A percentile compares a stretch with the other conserved stretches of the same genome.
Evolutionary conservation across 2,888 invertebrate genomes (phyloP).

Genomic region (Trachelus iudaicus): DNA sequence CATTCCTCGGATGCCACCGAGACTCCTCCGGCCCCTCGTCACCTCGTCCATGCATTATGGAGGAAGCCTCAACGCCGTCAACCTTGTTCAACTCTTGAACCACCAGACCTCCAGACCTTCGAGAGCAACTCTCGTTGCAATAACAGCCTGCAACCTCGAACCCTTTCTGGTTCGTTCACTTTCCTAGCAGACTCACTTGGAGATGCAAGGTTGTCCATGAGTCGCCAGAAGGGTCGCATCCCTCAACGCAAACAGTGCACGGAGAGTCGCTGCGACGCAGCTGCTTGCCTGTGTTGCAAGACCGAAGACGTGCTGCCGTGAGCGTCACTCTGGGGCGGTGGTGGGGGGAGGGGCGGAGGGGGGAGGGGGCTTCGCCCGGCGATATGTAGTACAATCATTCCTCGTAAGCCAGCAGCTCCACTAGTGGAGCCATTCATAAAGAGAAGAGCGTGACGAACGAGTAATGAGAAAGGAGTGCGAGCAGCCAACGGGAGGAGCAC

Average conservation of each 20-base stretch:
- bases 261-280: background rate
- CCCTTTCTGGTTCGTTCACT: slow-evolving; percentile 19
- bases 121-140: background rate
- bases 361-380: no score
- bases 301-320: background rate
- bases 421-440: slow-evolving; percentile 57
- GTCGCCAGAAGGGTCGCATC: background rate
- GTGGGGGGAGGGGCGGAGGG: no score
- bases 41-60: background rate
- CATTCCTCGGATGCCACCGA: slow-evolving; percentile 62
- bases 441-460: slow-evolving; percentile 58
- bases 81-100: background rate
- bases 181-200: slow-evolving; percentile 9
- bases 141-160: slow-evolving; percentile 2
- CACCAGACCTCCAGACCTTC: background rate
- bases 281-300: background rate
- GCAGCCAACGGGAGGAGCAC: slow-evolving; percentile 9
- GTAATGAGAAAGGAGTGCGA: slow-evolving; percentile 48
- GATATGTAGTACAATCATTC: slow-evolving; percentile 48
- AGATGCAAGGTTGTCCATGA: background rate
- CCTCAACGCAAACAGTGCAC: background rate
- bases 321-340: no score
- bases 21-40: slow-evolving; percentile 33
- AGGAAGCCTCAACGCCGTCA: background rate
- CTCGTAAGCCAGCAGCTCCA: slow-evolving; percentile 44